Base-by-base conservation (phyloP, 2,888 invertebrate species). In the Eucera pruinosa region DNA sequence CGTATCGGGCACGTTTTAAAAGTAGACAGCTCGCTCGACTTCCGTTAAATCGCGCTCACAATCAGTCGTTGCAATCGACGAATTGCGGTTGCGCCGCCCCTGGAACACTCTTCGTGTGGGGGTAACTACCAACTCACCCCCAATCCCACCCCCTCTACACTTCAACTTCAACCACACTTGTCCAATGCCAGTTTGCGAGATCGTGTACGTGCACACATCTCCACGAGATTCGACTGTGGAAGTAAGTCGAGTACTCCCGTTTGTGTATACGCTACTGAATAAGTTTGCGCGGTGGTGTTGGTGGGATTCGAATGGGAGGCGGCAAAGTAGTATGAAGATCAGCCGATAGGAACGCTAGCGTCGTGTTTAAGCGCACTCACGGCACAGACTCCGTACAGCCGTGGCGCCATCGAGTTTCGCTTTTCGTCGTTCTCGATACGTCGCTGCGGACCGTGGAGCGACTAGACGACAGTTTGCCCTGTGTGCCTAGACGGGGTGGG, bases 61-160 rank as follows among this genome's bases (percentile, higher is more conserved):
- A 84, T 84, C 84, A 77, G 78, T 75, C 81, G 78, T 71, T 72
- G 77, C 71, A 76, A 84, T 83, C 77, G 83, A 83, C 81, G 84
- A 84, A 84, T 84, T 83, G 84, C 81, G 84, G 84, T 84, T 83
- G 84, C 79, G 81, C 73, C 82, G 83, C 66, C 77, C 83, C 84
- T 82, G 84, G 72, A 74, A 81, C 78, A 78, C 69, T 57, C 55
- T 64, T 62, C 55, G 78, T 36, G 73, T 50, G 70, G 70, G 61
- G 71, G 72, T 73, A 81, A 78, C 74, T 74, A 78, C 73, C 62
- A 68, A 45, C 64, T 57, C 74, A 62, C 64, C 58, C 33, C 58
- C 27, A 15, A 7, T 33, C n/a, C 2, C 18, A 11, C 62, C 36
- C 2, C 36, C 2, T 20, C 36, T 18, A 25, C 50, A 36, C n/a